phyloP scores from a whole-genome alignment of 2,113 vertebrate species.

The Vireo altiloquus region DNA sequence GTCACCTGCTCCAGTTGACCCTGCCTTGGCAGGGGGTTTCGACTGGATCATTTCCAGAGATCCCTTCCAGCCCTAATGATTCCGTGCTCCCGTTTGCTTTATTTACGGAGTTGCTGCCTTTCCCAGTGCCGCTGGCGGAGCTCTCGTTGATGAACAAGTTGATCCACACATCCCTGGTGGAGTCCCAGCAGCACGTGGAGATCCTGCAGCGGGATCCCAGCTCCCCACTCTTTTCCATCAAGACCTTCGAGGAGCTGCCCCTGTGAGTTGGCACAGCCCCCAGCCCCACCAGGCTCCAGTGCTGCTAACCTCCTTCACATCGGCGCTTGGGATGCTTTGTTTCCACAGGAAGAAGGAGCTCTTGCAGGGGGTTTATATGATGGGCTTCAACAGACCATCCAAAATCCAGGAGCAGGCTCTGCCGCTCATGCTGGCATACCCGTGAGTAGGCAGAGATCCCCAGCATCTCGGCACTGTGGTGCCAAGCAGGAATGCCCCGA shows the following conservation, averaged over 20 bases:
- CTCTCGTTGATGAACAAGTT: slow-evolving; percentile 77
- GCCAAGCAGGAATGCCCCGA: fast-evolving
- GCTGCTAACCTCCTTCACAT: fast-evolving
- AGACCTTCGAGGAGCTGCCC: slow-evolving; percentile 72
- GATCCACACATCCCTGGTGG: slow-evolving; percentile 72
- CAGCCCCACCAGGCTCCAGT: fast-evolving
- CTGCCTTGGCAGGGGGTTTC: neutral
- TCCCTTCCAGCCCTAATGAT: neutral
- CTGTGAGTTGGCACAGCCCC: slow-evolving; percentile 61
- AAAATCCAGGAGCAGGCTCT: slow-evolving; percentile 78
- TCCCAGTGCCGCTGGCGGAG: slow-evolving; percentile 54
- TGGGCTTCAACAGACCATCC: slow-evolving; percentile 79
- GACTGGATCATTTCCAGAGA: neutral
- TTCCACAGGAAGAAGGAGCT: slow-evolving; percentile 70
- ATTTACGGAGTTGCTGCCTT: neutral
- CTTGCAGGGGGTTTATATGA: slow-evolving; percentile 68
- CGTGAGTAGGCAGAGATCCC: slow-evolving; percentile 67
- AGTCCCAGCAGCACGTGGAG: slow-evolving; percentile 71
- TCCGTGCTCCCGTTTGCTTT: neutral
- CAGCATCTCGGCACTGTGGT: neutral
- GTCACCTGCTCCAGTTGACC: neutral
- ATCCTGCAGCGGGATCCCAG: slow-evolving; percentile 74
- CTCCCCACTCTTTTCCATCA: slow-evolving; percentile 75
- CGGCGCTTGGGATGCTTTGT: neutral
- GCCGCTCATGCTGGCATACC: slow-evolving; percentile 75